These are phyloP conservation scores for Theonella swinhoei DNA, from an alignment of 37 sponge, comb jelly and placozoan genomes.

Conservation along the genomic window DNA sequence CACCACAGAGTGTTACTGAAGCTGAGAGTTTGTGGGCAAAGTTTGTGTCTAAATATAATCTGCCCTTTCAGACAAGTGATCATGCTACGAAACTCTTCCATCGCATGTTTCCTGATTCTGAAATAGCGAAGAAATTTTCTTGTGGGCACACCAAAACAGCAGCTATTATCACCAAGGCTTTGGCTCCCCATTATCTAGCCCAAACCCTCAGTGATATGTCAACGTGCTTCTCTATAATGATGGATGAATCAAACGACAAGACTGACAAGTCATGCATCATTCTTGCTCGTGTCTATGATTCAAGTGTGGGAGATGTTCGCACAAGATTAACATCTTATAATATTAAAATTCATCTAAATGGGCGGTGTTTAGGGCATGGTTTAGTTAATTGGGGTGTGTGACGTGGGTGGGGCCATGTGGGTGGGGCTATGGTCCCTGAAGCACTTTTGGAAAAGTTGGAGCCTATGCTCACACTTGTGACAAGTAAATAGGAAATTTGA, in stretches of 20 bases:
- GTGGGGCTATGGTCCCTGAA: too few relatives aligned
- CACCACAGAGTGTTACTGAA: neutral
- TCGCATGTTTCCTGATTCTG: conserved; percentile 31
- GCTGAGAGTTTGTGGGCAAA: conserved; percentile 35
- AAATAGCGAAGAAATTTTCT: conserved; percentile 29
- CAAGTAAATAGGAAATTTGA: too few relatives aligned
- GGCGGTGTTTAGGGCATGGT: too few relatives aligned
- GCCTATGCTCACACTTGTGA: too few relatives aligned
- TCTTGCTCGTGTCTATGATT: neutral
- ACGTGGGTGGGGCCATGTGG: too few relatives aligned
- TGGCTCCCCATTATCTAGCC: conserved; percentile 15
- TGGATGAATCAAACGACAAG: conserved; percentile 56
- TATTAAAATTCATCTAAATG: too few relatives aligned
- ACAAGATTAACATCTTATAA: too few relatives aligned
- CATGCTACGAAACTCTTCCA: conserved; percentile 42
- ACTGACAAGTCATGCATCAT: conserved; percentile 37
- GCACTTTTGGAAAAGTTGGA: too few relatives aligned
- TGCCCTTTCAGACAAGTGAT: conserved; percentile 44
- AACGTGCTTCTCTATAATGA: neutral
- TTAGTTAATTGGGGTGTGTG: too few relatives aligned
- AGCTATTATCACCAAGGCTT: conserved; percentile 28
- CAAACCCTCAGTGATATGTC: neutral
- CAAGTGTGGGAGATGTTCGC: conserved; percentile 3
- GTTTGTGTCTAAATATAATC: conserved; percentile 45
- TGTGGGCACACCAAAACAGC: conserved; percentile 47